Evolutionary conservation across 2,888 invertebrate species (phyloP), one percentile per base, ranked within the genome.

Genomic region (Sipha maydis): DNA sequence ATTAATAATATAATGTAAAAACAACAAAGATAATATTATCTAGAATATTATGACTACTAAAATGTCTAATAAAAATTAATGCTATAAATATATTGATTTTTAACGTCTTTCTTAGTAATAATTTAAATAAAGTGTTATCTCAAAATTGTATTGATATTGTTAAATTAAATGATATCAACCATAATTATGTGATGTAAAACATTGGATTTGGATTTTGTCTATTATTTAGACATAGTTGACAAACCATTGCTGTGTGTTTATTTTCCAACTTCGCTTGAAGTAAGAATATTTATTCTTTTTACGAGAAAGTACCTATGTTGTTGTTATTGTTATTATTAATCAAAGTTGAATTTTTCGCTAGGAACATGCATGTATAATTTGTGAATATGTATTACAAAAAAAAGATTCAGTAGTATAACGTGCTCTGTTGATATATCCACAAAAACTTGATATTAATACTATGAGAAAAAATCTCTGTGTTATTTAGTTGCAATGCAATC

Each of bases 71-170:
- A 17, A 38, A 9, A 67, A 19, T 14, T 38, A 80, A 11, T 61
- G 8, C 34, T 38, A 80, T 67, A 38, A n/a, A 69, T 69, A n/a
- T 69, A 69, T 1, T 25, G 25, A 34, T 71, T 0, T 11, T 25
- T n/a, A 69, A n/a, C 0, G 34, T 38, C 38, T 34, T 21, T 38
- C 19, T 34, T 73, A 61, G 61, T 8, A 61, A 25, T 61, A 73
- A 73, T 67, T 9, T 41, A 54, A 75, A 73, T 28, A n/a, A 56
- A 38, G 0, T n/a, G 75, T 34, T 56, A 75, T 38, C 48, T 7
- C 25, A 21, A 83, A 83, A 48, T 28, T 34, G 25, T 83, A 34
- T n/a, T n/a, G 48, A 75, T 83, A n/a, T 75, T 75, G 73, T 31
- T n/a, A 34, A 83, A 54, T 19, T 34, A 83, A 75, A 38, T 83